Evolutionary conservation across 2,888 invertebrate genomes (phyloP), one percentile per base, ranked within the genome.

Genomic region (Chaetogeoica ovagalla): DNA sequence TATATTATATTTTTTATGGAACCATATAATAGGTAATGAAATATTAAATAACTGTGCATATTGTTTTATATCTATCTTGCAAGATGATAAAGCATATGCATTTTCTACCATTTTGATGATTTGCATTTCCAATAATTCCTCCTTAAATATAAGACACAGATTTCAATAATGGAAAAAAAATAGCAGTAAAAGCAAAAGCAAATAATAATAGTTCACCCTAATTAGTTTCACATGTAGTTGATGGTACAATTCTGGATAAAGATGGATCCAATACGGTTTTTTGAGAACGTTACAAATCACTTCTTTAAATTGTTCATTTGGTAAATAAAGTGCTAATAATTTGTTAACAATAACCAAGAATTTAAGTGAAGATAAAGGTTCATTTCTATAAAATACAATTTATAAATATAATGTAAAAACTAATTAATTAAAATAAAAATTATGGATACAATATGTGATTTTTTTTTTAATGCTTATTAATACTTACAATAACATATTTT

Each of bases 231-330:
- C n/a, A 43, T 39, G 4, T 21, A 79, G 62, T 70, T 71, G 55
- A 30, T 79, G 13, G 23, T 71, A 71, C n/a, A 79, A 60, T 11
- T 70, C 63, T 8, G 79, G 71, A 71, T 79, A 79, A 39, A 79
- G 63, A 65, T 79, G 79, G 57, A 79, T 65, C 79, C 79, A 79
- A 43, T 79, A 79, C 5, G 79, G 79, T 65, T 79, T 62, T 57
- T 57, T 79, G 37, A 79, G 70, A 19, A 79, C 55, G 1, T 63
- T 55, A 11, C 19, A 60, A 57, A 79, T 71, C 15, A 70, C 21
- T n/a, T 65, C 15, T 70, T 79, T 79, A 3, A 79, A 57, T 19
- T 70, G 23, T 23, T 63, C 57, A 57, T 79, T 63, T 9, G 19
- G n/a, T 65, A 57, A 21, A 39, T n/a, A 21, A 30, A 43, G 5